Evolutionary conservation across 2,797 vertebrate species (phyloP).

Genomic region (Gymnocypris eckloni): DNA sequence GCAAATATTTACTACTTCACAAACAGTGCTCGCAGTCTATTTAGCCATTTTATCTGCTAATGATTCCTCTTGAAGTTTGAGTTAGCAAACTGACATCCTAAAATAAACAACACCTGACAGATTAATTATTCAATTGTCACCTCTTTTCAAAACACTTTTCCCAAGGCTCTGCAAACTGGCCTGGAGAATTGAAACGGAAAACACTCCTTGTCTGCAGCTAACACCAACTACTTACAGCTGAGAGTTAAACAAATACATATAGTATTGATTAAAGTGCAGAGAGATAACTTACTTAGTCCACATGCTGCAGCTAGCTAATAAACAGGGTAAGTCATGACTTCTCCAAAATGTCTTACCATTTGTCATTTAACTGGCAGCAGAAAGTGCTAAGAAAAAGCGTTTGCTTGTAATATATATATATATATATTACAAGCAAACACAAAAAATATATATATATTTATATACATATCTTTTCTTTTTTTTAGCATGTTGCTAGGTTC

Average conservation of each 20-base stretch:
- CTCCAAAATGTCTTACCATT: neutral
- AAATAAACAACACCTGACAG: constrained; percentile 40
- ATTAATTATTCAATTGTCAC: constrained; percentile 27
- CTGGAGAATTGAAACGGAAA: neutral
- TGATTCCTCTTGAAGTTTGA: neutral
- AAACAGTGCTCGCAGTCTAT: neutral
- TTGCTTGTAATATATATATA: neutral
- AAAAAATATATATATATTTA: no score
- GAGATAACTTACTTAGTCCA: neutral
- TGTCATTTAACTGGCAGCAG: neutral
- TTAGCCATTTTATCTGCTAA: constrained; percentile 25
- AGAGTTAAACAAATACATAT: constrained; percentile 23
- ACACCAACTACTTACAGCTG: constrained; percentile 24
- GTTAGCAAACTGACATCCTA: constrained; percentile 2
- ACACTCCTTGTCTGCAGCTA: neutral
- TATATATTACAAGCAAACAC: no score
- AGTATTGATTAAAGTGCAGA: constrained; percentile 11
- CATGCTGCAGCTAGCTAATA: constrained; percentile 5
- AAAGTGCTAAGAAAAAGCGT: neutral
- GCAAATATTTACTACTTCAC: neutral
- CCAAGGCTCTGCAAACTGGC: constrained; percentile 9
- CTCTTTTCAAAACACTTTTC: neutral
- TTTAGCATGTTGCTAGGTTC: neutral
- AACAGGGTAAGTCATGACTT: neutral
- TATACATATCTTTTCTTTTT: neutral